Conservation (phyloP, 2,888 invertebrate species). For the Eledona agricola region DNA sequence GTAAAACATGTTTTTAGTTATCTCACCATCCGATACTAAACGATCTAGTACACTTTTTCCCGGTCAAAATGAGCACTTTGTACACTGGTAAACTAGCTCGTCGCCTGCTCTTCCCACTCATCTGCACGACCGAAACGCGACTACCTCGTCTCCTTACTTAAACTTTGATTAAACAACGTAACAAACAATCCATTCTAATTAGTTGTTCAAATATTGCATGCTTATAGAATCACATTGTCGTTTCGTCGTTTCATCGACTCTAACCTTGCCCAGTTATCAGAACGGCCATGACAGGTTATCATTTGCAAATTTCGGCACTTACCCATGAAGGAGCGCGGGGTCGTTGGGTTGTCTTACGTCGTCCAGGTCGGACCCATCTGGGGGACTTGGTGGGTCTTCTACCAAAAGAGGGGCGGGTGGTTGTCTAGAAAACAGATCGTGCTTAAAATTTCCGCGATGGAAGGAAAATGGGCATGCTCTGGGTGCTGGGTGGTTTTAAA, state of each 20-base stretch:
- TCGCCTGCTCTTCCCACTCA: constrained; percentile 27
- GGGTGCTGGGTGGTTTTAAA: no score
- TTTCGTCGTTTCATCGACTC: constrained; percentile 1
- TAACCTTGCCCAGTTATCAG: constrained; percentile 8
- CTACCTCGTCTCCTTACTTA: no score
- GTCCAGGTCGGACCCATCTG: constrained; percentile 57
- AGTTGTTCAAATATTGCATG: constrained; percentile 26
- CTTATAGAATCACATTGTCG: constrained; percentile 11
- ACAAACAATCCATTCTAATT: constrained; percentile 18
- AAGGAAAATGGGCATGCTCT: no score
- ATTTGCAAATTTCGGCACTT: constrained; percentile 44
- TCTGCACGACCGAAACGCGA: constrained; percentile 1
- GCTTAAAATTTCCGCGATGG: no score
- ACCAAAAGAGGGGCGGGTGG: constrained; percentile 44
- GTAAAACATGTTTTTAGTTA: not conserved
- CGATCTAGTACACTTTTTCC: constrained; percentile 33
- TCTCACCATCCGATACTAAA: constrained; percentile 24
- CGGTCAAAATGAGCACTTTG: constrained; percentile 40
- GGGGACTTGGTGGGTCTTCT: constrained; percentile 52
- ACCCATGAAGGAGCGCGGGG: constrained; percentile 62
- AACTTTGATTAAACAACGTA: constrained; percentile 32
- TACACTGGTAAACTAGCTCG: constrained; percentile 50
- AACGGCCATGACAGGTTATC: constrained; percentile 14
- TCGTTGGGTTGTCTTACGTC: constrained; percentile 55
- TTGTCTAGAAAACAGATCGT: constrained; percentile 42